Evolutionary conservation across 1,140 invertebrate species (phyloP), one percentile per base, ranked within the genome.

Genomic region (Drepana arcuata): DNA sequence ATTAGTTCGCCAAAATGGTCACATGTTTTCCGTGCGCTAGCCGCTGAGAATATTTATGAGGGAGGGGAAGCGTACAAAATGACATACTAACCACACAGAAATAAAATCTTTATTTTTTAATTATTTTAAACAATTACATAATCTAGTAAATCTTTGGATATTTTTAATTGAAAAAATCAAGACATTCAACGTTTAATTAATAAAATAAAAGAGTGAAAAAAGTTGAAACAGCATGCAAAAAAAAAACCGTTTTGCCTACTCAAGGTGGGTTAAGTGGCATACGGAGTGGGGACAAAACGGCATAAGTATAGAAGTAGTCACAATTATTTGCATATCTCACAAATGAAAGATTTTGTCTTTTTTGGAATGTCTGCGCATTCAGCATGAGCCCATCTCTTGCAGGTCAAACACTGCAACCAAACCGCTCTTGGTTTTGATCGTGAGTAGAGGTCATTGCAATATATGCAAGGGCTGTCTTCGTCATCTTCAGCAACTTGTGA

Each of bases 161-260:
- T n/a, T n/a, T n/a, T n/a, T n/a, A n/a, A n/a, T n/a, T n/a, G n/a
- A n/a, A n/a, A n/a, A n/a, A n/a, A n/a, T n/a, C n/a, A n/a, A n/a
- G n/a, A n/a, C n/a, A n/a, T n/a, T n/a, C n/a, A n/a, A n/a, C n/a
- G n/a, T n/a, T n/a, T n/a, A n/a, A n/a, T n/a, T n/a, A n/a, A n/a
- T n/a, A n/a, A n/a, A n/a, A n/a, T n/a, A n/a, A n/a, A n/a, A n/a
- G n/a, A n/a, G n/a, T n/a, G n/a, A n/a, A n/a, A n/a, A n/a, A n/a
- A n/a, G n/a, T n/a, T n/a, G n/a, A n/a, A n/a, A n/a, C n/a, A n/a
- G n/a, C n/a, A n/a, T n/a, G n/a, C n/a, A n/a, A n/a, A n/a, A n/a
- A n/a, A n/a, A n/a, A 31, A 36, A 16, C 18, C 27, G 25, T 36
- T 43, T 43, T 35, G 27, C 31, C 29, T 16, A 29, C 11, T n/a